phyloP scores from a whole-genome alignment of 2,797 vertebrate genomes.

The Semaprochilodus insignis region DNA sequence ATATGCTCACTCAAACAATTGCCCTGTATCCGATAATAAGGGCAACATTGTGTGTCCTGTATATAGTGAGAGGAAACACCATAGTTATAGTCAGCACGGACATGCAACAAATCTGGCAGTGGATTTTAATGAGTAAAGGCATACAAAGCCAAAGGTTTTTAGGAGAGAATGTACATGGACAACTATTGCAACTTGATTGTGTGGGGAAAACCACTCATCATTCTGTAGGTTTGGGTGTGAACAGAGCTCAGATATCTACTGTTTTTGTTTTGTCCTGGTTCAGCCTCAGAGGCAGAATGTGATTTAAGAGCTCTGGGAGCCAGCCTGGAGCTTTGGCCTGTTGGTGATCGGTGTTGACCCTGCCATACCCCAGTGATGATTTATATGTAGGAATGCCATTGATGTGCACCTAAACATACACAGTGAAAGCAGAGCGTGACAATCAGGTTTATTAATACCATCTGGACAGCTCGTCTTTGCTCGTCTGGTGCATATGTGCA shows the following conservation, averaged over 20 bases:
- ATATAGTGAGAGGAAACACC: too few species aligned
- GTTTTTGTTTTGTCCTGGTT: conserved; percentile 32
- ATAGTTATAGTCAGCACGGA: too few species aligned
- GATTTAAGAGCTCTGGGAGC: conserved; percentile 59
- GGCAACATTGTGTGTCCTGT: too few species aligned
- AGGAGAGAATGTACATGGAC: not conserved
- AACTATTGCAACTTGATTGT: conserved; percentile 9
- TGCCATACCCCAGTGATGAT: conserved; percentile 56
- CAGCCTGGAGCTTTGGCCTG: conserved; percentile 41
- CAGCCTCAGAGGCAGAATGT: conserved; percentile 39
- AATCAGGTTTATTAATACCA: conserved; percentile 71
- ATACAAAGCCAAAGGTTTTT: too few species aligned
- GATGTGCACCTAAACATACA: conserved; percentile 73
- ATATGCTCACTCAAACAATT: too few species aligned
- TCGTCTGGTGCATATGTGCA: not conserved
- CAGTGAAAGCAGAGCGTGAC: conserved; percentile 53
- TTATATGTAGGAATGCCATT: conserved; percentile 68
- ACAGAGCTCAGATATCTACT: conserved; percentile 1
- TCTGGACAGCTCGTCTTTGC: conserved; percentile 62
- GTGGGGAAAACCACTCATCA: not conserved
- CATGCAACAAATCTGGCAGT: too few species aligned
- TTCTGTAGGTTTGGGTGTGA: conserved; percentile 12
- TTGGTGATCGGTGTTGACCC: conserved; percentile 62
- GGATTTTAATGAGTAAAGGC: too few species aligned
- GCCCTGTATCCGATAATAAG: too few species aligned